phyloP scores from a whole-genome alignment of 2,113 vertebrate genomes.

The Siniperca chuatsi region DNA sequence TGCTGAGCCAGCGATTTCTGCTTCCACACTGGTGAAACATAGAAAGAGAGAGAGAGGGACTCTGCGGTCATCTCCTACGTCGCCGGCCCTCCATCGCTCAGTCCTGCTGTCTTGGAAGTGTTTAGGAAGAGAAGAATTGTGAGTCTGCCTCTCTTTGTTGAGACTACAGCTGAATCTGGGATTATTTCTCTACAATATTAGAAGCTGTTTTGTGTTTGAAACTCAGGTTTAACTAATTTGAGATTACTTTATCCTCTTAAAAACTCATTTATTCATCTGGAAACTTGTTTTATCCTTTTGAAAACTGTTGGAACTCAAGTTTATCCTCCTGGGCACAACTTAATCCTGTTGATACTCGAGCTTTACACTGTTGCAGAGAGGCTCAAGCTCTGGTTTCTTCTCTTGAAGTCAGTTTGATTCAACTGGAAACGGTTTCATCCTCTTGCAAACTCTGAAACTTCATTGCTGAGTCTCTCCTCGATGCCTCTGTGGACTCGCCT shows the following conservation, averaged over 20 bases:
- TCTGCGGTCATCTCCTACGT: neutral
- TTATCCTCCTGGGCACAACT: neutral
- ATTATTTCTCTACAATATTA: neutral
- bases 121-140: neutral
- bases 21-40: conserved; percentile 24
- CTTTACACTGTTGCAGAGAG: neutral
- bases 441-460: neutral
- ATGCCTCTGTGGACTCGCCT: conserved; percentile 38
- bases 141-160: neutral
- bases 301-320: neutral
- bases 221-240: neutral
- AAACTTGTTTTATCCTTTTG: neutral
- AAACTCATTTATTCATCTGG: neutral
- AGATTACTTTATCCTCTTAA: neutral
- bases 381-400: neutral
- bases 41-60: conserved; percentile 18
- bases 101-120: neutral
- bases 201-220: neutral
- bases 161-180: neutral
- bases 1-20: conserved; percentile 62
- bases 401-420: neutral
- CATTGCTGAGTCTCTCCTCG: neutral
- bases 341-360: conserved; percentile 9
- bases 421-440: neutral
- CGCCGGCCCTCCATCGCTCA: conserved; percentile 1